Percentiles rank a stretch among this genome's conserved stretches.
Evolutionary conservation across 1,140 invertebrate genomes (phyloP).

Genomic region (Drosophila auraria): DNA sequence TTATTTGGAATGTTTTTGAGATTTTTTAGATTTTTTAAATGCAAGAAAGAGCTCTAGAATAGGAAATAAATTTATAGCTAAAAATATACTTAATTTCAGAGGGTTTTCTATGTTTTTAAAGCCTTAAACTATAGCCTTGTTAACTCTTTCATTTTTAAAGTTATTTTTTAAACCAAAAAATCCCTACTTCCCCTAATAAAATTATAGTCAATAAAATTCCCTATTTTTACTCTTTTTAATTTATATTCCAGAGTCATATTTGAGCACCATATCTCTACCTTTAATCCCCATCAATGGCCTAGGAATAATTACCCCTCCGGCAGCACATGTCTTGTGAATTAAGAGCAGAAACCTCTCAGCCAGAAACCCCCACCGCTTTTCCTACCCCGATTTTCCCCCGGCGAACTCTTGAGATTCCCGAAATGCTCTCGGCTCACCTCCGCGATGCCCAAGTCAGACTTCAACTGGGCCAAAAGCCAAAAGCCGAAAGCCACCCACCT

Average conservation of each 20-base stretch:
- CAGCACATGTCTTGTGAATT: slow-evolving; percentile 15
- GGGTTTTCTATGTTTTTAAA: too few species aligned
- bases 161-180: too few species aligned
- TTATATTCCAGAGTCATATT: too few species aligned
- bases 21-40: neutral
- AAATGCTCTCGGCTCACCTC: slow-evolving; percentile 36
- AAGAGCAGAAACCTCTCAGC: slow-evolving; percentile 14
- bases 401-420: slow-evolving; percentile 37
- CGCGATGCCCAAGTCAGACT: slow-evolving; percentile 7
- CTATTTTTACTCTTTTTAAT: too few species aligned
- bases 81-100: too few species aligned
- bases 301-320: slow-evolving; percentile 4
- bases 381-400: slow-evolving; percentile 12
- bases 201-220: too few species aligned
- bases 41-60: neutral
- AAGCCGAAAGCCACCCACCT: slow-evolving; percentile 44
- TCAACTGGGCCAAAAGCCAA: slow-evolving; percentile 46
- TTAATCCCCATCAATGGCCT: neutral
- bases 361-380: slow-evolving; percentile 9
- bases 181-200: too few species aligned
- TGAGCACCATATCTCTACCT: neutral
- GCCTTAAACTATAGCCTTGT: too few species aligned
- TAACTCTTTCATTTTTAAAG: too few species aligned
- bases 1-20: neutral
- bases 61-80: too few species aligned